These are phyloP conservation scores for Cylindroiulus punctatus DNA, from an alignment of 2,888 invertebrate species.

Conservation along the genomic window DNA sequence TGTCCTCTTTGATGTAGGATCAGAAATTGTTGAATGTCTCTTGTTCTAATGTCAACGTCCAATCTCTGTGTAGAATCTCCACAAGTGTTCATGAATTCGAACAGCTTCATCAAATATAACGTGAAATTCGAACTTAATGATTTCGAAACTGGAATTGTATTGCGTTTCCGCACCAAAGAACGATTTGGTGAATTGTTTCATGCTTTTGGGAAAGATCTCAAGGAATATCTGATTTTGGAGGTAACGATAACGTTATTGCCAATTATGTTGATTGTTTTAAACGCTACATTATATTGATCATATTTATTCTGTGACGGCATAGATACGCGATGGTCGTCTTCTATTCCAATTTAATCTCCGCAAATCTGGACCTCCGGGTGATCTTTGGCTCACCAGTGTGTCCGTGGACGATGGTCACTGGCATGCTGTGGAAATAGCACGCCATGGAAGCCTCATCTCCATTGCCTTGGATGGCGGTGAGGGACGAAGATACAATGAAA, in stretches of 20 bases:
- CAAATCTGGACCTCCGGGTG: slow-evolving; percentile 58
- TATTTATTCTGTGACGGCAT: slow-evolving; percentile 24
- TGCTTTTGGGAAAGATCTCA: slow-evolving; percentile 60
- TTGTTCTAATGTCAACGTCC: neutral
- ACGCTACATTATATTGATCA: neutral
- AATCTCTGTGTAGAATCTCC: slow-evolving; percentile 55
- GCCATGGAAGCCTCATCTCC: slow-evolving; percentile 64
- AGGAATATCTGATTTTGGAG: slow-evolving; percentile 65
- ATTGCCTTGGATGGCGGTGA: slow-evolving; percentile 67
- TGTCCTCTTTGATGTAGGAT: too few relatives aligned
- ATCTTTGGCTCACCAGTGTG: slow-evolving; percentile 59
- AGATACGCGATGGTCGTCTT: slow-evolving; percentile 64
- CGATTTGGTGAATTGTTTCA: slow-evolving; percentile 65
- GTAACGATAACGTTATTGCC: slow-evolving; percentile 59
- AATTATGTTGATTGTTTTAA: neutral
- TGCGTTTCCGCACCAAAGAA: slow-evolving; percentile 67
- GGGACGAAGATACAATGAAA: slow-evolving; percentile 62
- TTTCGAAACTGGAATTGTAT: slow-evolving; percentile 64
- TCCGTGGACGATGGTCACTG: slow-evolving; percentile 66
- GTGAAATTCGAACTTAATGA: slow-evolving; percentile 61
- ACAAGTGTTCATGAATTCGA: slow-evolving; percentile 61
- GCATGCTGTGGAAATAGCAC: slow-evolving; percentile 63
- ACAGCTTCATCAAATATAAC: slow-evolving; percentile 66
- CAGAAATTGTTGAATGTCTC: too few relatives aligned
- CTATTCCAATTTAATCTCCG: slow-evolving; percentile 66